Percentiles rank a stretch among this genome's conserved stretches.
phyloP scores from a whole-genome alignment of 2,888 invertebrate species.

The Caenorhabditis sp. region DNA sequence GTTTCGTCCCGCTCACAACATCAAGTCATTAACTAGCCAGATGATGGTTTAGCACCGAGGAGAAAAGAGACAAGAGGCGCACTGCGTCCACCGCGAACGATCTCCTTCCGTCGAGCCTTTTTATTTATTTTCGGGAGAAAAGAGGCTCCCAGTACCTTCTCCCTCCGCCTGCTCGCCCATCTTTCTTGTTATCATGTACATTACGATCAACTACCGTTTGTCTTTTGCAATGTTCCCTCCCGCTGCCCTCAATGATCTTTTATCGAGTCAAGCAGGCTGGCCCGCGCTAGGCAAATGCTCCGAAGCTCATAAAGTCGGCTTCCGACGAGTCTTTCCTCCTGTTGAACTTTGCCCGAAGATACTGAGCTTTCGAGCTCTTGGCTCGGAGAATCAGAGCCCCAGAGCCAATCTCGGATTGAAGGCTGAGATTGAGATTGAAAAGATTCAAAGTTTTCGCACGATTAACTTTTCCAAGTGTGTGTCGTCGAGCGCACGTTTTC shows the following conservation, averaged over 20 bases:
- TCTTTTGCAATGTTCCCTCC: constrained; percentile 23
- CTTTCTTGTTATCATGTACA: constrained; percentile 52
- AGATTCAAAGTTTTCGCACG: constrained; percentile 46
- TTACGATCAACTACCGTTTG: constrained; percentile 52
- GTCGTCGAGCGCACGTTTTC: neutral
- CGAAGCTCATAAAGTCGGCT: constrained; percentile 15
- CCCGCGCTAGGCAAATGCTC: constrained; percentile 45
- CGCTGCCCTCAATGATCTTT: constrained; percentile 29
- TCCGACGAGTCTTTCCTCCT: constrained; percentile 5
- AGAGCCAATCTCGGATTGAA: too few species aligned
- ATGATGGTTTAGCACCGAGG: constrained; percentile 28
- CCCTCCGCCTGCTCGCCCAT: neutral
- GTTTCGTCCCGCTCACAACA: neutral
- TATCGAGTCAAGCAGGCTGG: constrained; percentile 26
- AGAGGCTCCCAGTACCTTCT: constrained; percentile 25
- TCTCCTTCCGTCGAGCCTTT: constrained; percentile 32
- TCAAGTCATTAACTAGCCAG: constrained; percentile 17
- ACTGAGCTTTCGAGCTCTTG: too few species aligned
- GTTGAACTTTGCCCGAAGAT: neutral
- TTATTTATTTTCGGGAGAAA: constrained; percentile 42
- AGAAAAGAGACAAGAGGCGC: constrained; percentile 3
- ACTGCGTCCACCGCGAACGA: constrained; percentile 26
- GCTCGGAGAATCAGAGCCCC: too few species aligned
- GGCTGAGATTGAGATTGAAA: too few species aligned
- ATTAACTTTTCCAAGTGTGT: constrained; percentile 38